Evolutionary conservation across 2,888 invertebrate genomes (phyloP).

Genomic region (Sphinx pinastri): DNA sequence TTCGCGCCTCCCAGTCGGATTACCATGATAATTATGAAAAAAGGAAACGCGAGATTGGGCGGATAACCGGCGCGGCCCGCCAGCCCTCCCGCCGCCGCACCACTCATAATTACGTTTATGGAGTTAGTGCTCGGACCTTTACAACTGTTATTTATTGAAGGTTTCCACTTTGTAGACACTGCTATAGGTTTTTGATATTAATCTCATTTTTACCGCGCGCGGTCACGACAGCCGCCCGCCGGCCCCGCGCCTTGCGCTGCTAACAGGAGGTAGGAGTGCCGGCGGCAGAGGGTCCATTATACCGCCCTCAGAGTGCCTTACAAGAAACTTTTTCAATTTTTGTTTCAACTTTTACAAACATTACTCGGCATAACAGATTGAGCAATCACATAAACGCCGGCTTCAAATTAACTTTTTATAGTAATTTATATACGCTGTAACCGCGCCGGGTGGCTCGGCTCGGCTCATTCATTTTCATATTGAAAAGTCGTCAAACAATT

Average conservation of each 20-base stretch:
- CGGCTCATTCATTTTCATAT: too few species aligned
- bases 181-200: constrained; percentile 41
- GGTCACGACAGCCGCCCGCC: neutral
- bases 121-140: neutral
- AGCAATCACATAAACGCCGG: constrained; percentile 18
- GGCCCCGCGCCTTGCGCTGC: neutral
- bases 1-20: neutral
- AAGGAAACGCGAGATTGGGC: constrained; percentile 10
- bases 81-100: neutral
- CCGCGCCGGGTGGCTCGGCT: neutral
- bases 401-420: constrained; percentile 7
- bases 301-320: constrained; percentile 32
- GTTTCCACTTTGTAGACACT: constrained; percentile 35
- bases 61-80: constrained; percentile 18
- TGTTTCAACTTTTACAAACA: constrained; percentile 17
- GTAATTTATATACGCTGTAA: neutral
- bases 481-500: too few species aligned
- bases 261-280: neutral
- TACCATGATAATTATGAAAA: constrained; percentile 22
- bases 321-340: constrained; percentile 19
- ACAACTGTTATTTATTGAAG: constrained; percentile 35
- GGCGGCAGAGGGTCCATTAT: constrained; percentile 24
- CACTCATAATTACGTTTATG: constrained; percentile 1
- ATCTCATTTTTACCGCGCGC: neutral
- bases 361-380: constrained; percentile 14